Percentiles rank a stretch among this genome's conserved stretches.
Evolutionary conservation across 1,140 invertebrate genomes (phyloP).

Genomic region (Monomorium pharaonis): DNA sequence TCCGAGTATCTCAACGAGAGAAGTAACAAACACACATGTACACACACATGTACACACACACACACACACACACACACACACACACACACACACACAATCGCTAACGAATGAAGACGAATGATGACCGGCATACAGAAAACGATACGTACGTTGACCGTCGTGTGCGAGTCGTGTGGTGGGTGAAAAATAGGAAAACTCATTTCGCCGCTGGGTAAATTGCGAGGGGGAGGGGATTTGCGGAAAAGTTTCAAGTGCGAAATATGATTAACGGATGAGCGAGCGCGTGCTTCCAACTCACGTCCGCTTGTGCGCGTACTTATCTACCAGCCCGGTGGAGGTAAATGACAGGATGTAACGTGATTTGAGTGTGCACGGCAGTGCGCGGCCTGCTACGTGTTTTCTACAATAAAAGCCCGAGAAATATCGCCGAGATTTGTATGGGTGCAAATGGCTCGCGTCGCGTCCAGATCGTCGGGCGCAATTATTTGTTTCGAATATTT

Average conservation of each 20-base stretch:
- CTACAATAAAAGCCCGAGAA: constrained; percentile 36
- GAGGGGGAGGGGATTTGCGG: neutral
- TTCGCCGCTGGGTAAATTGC: constrained; percentile 64
- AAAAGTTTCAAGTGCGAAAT: constrained; percentile 69
- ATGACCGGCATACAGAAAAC: constrained; percentile 64
- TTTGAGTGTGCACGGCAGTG: neutral
- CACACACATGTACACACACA: too few species aligned
- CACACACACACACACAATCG: neutral
- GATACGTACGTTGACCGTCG: constrained; percentile 59
- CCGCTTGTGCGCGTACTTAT: constrained; percentile 16
- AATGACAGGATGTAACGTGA: constrained; percentile 35
- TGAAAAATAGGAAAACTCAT: constrained; percentile 69
- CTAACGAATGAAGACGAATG: constrained; percentile 76
- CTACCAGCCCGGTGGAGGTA: constrained; percentile 48
- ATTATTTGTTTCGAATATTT: constrained; percentile 39
- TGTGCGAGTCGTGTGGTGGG: neutral
- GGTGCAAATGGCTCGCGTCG: constrained; percentile 12
- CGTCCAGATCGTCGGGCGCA: constrained; percentile 10
- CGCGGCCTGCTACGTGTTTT: constrained; percentile 8
- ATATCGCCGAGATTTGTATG: constrained; percentile 23
- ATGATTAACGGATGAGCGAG: constrained; percentile 71
- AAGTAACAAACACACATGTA: neutral
- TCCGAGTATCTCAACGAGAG: neutral
- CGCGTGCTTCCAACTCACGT: constrained; percentile 33
- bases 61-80: neutral